These are phyloP conservation scores for Coelopa frigida DNA, from an alignment of 1,140 invertebrate genomes.

Conservation along the genomic window DNA sequence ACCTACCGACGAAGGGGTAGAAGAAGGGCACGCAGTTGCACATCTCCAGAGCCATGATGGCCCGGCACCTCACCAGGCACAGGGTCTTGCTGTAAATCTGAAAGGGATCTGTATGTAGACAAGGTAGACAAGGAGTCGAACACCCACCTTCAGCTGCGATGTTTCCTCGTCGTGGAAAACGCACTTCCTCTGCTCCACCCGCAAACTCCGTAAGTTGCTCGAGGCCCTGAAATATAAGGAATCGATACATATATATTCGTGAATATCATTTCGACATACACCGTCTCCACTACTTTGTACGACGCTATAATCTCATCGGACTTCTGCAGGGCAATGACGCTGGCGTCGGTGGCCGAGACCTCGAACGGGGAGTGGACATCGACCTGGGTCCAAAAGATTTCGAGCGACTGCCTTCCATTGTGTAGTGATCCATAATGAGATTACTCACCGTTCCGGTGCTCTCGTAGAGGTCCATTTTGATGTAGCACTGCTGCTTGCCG, in stretches of 20 bases:
- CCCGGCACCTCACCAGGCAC: constrained; percentile 36
- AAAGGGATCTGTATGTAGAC: background rate
- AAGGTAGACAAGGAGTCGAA: background rate
- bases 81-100: constrained; percentile 40
- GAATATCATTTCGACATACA: constrained; percentile 24
- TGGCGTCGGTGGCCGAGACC: constrained; percentile 33
- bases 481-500: constrained; percentile 40
- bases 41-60: constrained; percentile 40
- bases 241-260: background rate
- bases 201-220: constrained; percentile 26
- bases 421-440: no score
- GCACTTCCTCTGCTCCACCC: constrained; percentile 37
- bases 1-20: constrained; percentile 31
- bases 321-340: constrained; percentile 29
- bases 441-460: constrained; percentile 31
- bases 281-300: constrained; percentile 39
- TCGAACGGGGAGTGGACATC: constrained; percentile 41
- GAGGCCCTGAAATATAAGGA: constrained; percentile 22
- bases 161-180: constrained; percentile 40
- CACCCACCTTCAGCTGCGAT: constrained; percentile 26
- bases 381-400: constrained; percentile 20
- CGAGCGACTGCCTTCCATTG: no score
- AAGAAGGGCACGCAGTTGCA: constrained; percentile 43
- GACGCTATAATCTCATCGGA: constrained; percentile 40
- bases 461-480: constrained; percentile 39